A percentile compares a stretch with the other conserved stretches of the same genome.
Evolutionary conservation across 1,140 invertebrate genomes (phyloP).

Genomic region (Heliconius congener): DNA sequence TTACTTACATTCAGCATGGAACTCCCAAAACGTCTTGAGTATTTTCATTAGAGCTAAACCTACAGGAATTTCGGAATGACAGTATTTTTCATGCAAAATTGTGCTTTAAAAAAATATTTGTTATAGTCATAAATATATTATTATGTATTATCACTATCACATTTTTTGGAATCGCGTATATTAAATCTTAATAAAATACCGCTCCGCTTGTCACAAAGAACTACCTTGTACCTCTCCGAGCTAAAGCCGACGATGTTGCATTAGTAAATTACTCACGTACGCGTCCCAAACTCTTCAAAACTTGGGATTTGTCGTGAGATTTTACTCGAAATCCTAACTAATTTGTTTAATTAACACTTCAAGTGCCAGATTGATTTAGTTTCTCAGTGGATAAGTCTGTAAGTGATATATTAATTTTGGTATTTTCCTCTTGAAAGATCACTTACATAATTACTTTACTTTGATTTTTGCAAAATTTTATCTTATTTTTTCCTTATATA

Average conservation of each 20-base stretch:
- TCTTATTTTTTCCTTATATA: neutral
- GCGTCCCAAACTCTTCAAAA: slow-evolving; percentile 64
- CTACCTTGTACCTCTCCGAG: slow-evolving; percentile 46
- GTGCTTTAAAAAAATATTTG: too few relatives aligned
- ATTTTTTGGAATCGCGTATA: too few relatives aligned
- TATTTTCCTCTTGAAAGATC: neutral
- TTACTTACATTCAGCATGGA: too few relatives aligned
- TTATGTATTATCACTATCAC: too few relatives aligned
- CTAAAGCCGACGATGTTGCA: slow-evolving; percentile 57
- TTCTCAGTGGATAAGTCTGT: slow-evolving; percentile 26
- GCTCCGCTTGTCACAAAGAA: slow-evolving; percentile 28
- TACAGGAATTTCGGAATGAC: too few relatives aligned
- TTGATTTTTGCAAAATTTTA: neutral
- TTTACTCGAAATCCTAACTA: slow-evolving; percentile 62
- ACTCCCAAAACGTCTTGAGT: too few relatives aligned
- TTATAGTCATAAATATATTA: too few relatives aligned
- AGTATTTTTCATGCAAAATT: too few relatives aligned
- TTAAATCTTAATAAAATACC: slow-evolving; percentile 2
- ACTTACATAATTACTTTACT: too few relatives aligned
- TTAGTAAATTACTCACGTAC: slow-evolving; percentile 77
- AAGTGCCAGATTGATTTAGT: slow-evolving; percentile 38
- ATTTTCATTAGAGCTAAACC: too few relatives aligned
- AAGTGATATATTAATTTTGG: neutral
- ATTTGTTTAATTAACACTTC: slow-evolving; percentile 67
- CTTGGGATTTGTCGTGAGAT: slow-evolving; percentile 69